Base-by-base conservation (phyloP, 2,888 invertebrate genomes). In the Spisula solida region DNA sequence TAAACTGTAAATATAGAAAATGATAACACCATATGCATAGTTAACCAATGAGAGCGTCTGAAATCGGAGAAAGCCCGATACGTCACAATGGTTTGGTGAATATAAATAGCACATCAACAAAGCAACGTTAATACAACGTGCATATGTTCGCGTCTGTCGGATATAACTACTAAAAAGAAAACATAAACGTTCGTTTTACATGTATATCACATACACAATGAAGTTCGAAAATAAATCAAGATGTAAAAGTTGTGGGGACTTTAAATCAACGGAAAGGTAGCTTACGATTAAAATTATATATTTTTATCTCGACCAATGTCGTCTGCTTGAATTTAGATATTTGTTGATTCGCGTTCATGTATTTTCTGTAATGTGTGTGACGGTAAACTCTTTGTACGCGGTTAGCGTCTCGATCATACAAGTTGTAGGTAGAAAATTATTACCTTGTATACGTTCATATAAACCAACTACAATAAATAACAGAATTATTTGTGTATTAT, bases 161-260 rank as follows among this genome's bases (percentile, higher is more conserved):
- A 41, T 41, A 41, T 41, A 34, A 14, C 18, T 16, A 31, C 31
- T 4, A 75, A 18, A 34, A 10, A 75, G 75, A 14, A 8, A 31
- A 75, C 18, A 75, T 18, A 75, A 31, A 31, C 75, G 75, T 16
- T 34, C 14, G 34, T 75, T 31, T 75, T 31, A 34, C 41, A 41
- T 41, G 41, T 41, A 41, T 25, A 75, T 14, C 16, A 34, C n/a
- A 18, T 16, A 31, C 12, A 75, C 29, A 31, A 75, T 75, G 75
- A 75, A 34, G 75, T 75, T 75, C 14, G 75, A 75, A 0, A 75
- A 34, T 75, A 75, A 75, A 75, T 31, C 34, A 1, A 14, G 75
- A 31, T 75, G 75, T 75, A 81, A 55, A 55, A 81, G 81, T 81
- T 81, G 48, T 81, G 81, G 81, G 51, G 81, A 81, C 16, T 55